Conservation (phyloP, 2,797 vertebrate genomes). For the Uromys caudimaculatus region DNA sequence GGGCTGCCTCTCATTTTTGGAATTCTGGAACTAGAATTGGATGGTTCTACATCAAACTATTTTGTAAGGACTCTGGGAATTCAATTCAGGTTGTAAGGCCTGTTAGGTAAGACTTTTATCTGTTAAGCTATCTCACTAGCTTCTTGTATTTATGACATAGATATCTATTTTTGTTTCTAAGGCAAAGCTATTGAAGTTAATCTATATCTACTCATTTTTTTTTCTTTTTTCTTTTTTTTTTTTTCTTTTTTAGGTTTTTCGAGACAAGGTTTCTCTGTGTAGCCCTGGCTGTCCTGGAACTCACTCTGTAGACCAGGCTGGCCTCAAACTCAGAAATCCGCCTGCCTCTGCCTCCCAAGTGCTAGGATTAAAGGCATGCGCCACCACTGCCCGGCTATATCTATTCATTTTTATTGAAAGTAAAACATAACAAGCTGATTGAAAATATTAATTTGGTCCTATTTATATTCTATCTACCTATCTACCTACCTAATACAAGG, state of each 20-base stretch:
- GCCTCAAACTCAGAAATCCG: too few species aligned
- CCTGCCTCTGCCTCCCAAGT: too few species aligned
- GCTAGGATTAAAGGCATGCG: too few species aligned
- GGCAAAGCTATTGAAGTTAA: not conserved
- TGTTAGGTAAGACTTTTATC: not conserved
- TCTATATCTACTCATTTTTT: not conserved
- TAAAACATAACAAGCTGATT: not conserved
- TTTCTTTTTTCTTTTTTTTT: too few species aligned
- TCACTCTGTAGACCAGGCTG: too few species aligned
- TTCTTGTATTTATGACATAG: not conserved
- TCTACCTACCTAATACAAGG: not conserved
- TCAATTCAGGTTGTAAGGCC: not conserved
- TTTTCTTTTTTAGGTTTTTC: too few species aligned
- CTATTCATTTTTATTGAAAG: not conserved
- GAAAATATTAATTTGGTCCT: not conserved
- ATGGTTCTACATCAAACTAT: rapidly evolving
- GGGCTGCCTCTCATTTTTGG: rapidly evolving
- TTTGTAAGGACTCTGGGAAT: not conserved
- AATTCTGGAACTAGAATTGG: not conserved
- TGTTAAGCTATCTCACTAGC: not conserved
- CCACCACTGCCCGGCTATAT: too few species aligned
- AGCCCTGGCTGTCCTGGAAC: too few species aligned
- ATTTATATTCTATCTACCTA: too few species aligned
- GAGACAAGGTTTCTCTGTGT: too few species aligned
- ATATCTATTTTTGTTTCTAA: not conserved